Evolutionary conservation across 2,113 vertebrate genomes (phyloP).

Genomic region (Rhinoderma darwinii): DNA sequence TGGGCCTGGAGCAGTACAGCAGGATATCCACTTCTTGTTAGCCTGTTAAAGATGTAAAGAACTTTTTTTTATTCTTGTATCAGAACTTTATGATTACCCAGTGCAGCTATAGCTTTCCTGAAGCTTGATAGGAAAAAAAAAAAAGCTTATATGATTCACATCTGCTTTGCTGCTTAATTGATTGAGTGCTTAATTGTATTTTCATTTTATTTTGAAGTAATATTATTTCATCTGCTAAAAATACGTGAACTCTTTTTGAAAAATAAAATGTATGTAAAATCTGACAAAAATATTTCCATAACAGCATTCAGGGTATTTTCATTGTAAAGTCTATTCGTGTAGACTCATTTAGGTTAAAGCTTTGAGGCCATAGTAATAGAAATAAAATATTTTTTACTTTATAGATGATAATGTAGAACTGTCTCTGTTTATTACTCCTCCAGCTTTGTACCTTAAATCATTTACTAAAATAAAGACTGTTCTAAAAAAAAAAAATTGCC

Average conservation of each 20-base stretch:
- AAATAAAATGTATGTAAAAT: not conserved
- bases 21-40: constrained; percentile 56
- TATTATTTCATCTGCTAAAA: not conserved
- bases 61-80: constrained; percentile 12
- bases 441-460: too few relatives aligned
- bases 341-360: too few relatives aligned
- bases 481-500: too few relatives aligned
- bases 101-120: not conserved
- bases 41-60: constrained; percentile 44
- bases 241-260: not conserved
- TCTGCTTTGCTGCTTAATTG: not conserved
- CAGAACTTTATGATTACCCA: constrained; percentile 38
- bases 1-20: constrained; percentile 57
- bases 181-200: not conserved
- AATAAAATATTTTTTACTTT: too few relatives aligned
- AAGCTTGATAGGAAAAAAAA: not conserved
- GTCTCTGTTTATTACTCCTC: too few relatives aligned
- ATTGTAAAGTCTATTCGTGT: too few relatives aligned
- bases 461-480: too few relatives aligned
- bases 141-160: not conserved
- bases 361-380: too few relatives aligned
- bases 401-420: too few relatives aligned
- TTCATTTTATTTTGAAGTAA: not conserved
- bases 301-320: not conserved
- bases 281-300: not conserved